Conservation (phyloP, 2,888 invertebrate species). For the Ormia ochracea region DNA sequence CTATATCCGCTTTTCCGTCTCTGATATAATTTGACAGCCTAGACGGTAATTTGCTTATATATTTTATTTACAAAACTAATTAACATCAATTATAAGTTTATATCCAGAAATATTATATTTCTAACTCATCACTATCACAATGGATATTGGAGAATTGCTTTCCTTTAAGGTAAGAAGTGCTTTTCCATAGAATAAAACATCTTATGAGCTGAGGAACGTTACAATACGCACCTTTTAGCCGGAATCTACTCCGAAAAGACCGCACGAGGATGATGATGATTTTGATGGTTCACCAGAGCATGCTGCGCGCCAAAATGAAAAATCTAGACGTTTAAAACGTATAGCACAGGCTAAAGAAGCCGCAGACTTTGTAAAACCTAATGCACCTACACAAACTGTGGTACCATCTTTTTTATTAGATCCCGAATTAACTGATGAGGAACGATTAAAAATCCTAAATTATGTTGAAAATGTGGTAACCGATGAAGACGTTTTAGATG, state of each 20-base stretch:
- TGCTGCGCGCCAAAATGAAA: conserved; percentile 76
- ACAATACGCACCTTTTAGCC: conserved; percentile 79
- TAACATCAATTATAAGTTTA: too few species aligned
- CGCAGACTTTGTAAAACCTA: conserved; percentile 77
- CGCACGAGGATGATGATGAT: conserved; percentile 80
- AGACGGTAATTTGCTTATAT: conserved; percentile 31
- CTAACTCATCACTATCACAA: conserved; percentile 63
- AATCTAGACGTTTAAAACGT: conserved; percentile 81
- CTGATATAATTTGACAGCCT: conserved; percentile 13
- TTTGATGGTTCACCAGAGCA: conserved; percentile 81
- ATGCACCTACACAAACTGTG: conserved; percentile 64
- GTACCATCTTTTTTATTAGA: conserved; percentile 66
- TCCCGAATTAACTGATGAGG: conserved; percentile 81
- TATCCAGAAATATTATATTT: not conserved
- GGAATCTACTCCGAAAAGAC: conserved; percentile 87
- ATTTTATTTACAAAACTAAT: not conserved
- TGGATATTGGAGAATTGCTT: conserved; percentile 80
- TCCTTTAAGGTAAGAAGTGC: conserved; percentile 80
- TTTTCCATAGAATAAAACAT: too few species aligned
- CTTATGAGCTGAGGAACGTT: not conserved
- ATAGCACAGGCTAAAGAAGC: conserved; percentile 79
- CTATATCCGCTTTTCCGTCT: not conserved
- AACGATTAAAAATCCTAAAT: conserved; percentile 87
- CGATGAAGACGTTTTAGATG: conserved; percentile 92
- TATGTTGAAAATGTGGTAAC: conserved; percentile 90